Evolutionary conservation across 1,140 invertebrate species (phyloP).

Genomic region (Bombus superbus): DNA sequence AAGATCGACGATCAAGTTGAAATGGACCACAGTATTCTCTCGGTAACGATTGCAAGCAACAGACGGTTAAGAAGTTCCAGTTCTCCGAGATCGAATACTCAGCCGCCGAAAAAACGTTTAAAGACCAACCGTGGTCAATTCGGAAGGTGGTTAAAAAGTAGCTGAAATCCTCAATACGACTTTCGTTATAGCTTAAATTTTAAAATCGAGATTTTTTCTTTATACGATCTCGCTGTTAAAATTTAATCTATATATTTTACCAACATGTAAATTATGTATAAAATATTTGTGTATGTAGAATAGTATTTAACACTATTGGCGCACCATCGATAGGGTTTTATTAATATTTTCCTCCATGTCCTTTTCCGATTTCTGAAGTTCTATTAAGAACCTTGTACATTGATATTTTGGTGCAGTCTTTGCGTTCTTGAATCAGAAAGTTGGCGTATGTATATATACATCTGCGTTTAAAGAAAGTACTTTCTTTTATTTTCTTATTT

Average conservation of each 20-base stretch:
- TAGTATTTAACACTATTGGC: constrained; percentile 78
- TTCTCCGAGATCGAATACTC: constrained; percentile 71
- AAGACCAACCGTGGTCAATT: constrained; percentile 73
- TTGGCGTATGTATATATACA: background rate
- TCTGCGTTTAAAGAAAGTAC: constrained; percentile 21
- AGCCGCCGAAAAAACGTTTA: constrained; percentile 72
- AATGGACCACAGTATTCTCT: constrained; percentile 78
- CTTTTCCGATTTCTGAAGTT: constrained; percentile 47
- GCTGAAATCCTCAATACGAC: constrained; percentile 71
- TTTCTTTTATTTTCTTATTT: constrained; percentile 16
- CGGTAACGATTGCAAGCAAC: constrained; percentile 79
- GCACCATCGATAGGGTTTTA: constrained; percentile 68
- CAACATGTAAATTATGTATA: constrained; percentile 78
- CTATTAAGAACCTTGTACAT: constrained; percentile 67
- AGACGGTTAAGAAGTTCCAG: constrained; percentile 79
- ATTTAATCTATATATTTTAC: constrained; percentile 52
- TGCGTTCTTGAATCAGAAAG: constrained; percentile 52
- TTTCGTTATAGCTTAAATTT: constrained; percentile 50
- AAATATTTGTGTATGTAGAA: constrained; percentile 77
- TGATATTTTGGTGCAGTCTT: constrained; percentile 66
- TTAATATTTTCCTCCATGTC: constrained; percentile 67
- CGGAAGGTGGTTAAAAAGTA: constrained; percentile 77
- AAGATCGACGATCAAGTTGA: constrained; percentile 81
- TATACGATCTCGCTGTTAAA: constrained; percentile 48
- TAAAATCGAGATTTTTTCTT: constrained; percentile 8